phyloP scores from a whole-genome alignment of 2,113 vertebrate genomes.

The Bujurquina vittata region DNA sequence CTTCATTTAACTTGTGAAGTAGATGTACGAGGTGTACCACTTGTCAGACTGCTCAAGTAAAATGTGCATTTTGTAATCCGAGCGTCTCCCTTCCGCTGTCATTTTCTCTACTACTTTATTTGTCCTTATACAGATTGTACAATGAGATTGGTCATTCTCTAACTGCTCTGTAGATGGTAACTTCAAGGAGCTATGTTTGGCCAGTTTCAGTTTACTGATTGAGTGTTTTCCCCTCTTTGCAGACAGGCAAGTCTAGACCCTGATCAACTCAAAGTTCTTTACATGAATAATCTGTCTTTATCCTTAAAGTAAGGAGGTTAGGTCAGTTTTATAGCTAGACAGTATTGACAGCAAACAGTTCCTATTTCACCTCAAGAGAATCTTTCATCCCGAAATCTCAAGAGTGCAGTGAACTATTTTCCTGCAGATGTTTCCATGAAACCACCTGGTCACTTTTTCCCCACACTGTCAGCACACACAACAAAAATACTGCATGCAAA shows the following conservation, averaged over 20 bases:
- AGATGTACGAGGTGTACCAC: neutral
- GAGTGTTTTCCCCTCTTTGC: neutral
- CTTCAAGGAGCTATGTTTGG: neutral
- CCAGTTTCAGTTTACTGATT: neutral
- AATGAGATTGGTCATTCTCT: neutral
- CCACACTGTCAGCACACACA: neutral
- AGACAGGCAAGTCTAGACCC: neutral
- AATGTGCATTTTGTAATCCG: constrained; percentile 2
- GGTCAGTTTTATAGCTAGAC: constrained; percentile 18
- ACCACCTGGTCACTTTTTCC: neutral
- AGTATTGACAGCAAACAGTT: constrained; percentile 6
- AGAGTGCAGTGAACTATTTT: constrained; percentile 4
- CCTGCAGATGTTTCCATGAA: constrained; percentile 15
- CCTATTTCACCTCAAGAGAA: neutral
- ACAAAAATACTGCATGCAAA: neutral
- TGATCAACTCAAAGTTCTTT: constrained; percentile 47
- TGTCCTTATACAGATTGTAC: no score
- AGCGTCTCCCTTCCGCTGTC: neutral
- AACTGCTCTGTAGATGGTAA: neutral
- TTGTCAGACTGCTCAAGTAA: constrained; percentile 12
- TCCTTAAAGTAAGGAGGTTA: constrained; percentile 7
- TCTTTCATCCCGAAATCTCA: constrained; percentile 5
- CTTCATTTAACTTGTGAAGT: constrained; percentile 27
- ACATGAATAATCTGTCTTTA: constrained; percentile 58
- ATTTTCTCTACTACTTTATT: no score